Base-by-base conservation (phyloP, 2,113 vertebrate genomes). In the Mesembrinibis cayennensis region DNA sequence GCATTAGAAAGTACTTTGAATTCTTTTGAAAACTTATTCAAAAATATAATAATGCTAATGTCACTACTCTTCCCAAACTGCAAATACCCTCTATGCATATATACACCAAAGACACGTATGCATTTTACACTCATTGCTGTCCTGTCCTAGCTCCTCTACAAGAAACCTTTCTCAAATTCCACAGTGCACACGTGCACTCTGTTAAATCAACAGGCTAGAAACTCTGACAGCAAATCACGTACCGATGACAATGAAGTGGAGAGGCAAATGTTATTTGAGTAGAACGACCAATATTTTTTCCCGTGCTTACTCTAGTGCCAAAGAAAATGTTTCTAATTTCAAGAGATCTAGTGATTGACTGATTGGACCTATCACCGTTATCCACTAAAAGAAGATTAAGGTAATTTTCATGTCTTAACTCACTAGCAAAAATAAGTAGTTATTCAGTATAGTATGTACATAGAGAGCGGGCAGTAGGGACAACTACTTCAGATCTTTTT, bases 71-170 rank as follows among this genome's bases (percentile, higher is more conserved):
- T 62, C 23, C 50, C 36, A 69, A 88, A 50, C 4, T 21, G 20
- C 36, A 82, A 21, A 36, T 58, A 21, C 23, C 32, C 16, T 27
- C 34, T 20, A 27, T 8, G 13, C 17, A 11, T 10, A 11, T 9
- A 42, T 2, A 71, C 4, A 71, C 4, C 30, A 56, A 77, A 34
- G 2, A 52, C 22, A 52, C 0, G 0, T 3, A 40, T 3, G 23
- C 1, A 7, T 82, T 90, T 63, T 32, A 65, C 5, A 7, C 19
- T 76, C 47, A 21, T 5, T 25, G 7, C 23, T 71, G 16, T n/a
- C 52, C 29, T 67, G 18, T 36, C 44, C 26, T 38, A 32, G 12
- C 16, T 71, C 42, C 32, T 90, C 53, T 56, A 16, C 4, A 56
- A 27, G 13, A 50, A 80, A 42, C 13, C 42, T 69, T 11, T 56